Evolutionary conservation across 2,888 invertebrate genomes (phyloP).

Genomic region (Apamea anceps): DNA sequence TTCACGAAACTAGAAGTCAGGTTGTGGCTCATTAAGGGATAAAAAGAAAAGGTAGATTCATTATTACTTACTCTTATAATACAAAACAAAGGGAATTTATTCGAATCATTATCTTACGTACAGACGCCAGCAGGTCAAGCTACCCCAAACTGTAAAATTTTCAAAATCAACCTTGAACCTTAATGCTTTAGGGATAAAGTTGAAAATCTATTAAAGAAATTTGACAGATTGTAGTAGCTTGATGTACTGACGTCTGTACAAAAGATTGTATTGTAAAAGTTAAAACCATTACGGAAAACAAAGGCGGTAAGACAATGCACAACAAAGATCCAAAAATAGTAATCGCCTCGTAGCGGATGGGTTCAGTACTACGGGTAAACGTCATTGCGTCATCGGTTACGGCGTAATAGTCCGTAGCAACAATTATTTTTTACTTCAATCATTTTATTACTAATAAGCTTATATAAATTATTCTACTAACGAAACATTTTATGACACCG

Average conservation of each 20-base stretch:
- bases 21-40: slow-evolving; percentile 15
- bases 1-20: neutral
- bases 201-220: no score
- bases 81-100: neutral
- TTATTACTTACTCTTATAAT: neutral
- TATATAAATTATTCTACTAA: neutral
- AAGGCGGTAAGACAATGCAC: no score
- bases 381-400: neutral
- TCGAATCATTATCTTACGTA: neutral
- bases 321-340: neutral
- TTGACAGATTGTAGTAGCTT: no score
- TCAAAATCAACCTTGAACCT: no score
- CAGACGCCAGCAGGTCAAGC: no score
- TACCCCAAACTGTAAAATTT: no score
- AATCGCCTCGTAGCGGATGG: neutral
- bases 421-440: neutral
- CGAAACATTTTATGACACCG: slow-evolving; percentile 21
- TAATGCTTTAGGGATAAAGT: no score
- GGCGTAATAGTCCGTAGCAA: neutral
- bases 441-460: neutral
- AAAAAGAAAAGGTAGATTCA: neutral
- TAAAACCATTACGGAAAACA: neutral
- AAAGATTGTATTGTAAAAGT: neutral
- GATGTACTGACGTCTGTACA: no score
- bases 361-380: slow-evolving; percentile 5